phyloP scores from a whole-genome alignment of 2,113 vertebrate species.

The Trichechus manatus region DNA sequence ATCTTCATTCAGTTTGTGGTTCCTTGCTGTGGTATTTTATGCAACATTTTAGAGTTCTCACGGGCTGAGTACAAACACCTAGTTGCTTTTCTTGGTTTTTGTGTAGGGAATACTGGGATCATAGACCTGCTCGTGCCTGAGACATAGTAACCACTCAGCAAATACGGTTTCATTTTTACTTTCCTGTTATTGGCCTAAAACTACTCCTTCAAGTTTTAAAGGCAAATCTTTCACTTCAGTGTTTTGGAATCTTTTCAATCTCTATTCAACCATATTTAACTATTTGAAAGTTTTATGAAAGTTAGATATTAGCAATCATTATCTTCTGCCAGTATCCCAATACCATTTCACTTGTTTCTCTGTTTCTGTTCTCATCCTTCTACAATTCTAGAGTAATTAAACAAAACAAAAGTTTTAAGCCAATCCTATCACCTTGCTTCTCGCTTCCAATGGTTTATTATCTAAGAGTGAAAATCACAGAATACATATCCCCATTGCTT shows the following conservation, averaged over 20 bases:
- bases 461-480: neutral
- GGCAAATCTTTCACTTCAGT: neutral
- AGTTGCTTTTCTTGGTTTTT: no score
- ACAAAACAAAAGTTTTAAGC: neutral
- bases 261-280: neutral
- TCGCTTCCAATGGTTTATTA: neutral
- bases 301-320: neutral
- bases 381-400: neutral
- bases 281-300: neutral
- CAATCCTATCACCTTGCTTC: neutral
- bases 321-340: neutral
- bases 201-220: neutral
- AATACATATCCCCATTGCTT: neutral
- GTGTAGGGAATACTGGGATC: no score
- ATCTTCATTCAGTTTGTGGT: no score
- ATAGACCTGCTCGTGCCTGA: neutral
- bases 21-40: no score
- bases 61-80: no score
- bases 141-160: neutral
- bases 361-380: neutral
- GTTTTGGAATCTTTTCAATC: neutral
- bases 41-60: no score
- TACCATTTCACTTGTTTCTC: neutral
- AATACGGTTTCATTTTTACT: neutral
- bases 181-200: neutral